Evolutionary conservation across 2,113 vertebrate species (phyloP).

Genomic region (Mugil cephalus): DNA sequence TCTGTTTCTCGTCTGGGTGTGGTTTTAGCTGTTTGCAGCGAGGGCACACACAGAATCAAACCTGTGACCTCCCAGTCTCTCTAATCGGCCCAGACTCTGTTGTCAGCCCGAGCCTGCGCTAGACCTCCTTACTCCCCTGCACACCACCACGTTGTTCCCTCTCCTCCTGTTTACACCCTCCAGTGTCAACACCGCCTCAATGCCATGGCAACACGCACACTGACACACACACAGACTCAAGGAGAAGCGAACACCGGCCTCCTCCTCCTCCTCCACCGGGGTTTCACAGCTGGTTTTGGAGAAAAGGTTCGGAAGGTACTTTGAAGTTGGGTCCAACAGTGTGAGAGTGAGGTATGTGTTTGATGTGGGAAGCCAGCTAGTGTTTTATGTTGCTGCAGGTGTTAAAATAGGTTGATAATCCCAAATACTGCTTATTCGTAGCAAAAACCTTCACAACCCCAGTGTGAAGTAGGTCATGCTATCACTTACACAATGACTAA

Average conservation of each 20-base stretch:
- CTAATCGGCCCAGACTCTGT: conserved; percentile 27
- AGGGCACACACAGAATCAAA: conserved; percentile 20
- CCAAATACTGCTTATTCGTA: conserved; percentile 33
- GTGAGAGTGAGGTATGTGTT: conserved; percentile 60
- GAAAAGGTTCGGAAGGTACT: conserved; percentile 31
- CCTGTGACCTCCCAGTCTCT: conserved; percentile 21
- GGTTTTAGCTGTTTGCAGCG: background rate
- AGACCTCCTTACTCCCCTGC: conserved; percentile 33
- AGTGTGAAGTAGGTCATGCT: conserved; percentile 26
- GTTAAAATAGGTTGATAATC: conserved; percentile 49
- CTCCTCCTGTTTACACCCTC: conserved; percentile 69
- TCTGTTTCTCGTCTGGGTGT: background rate
- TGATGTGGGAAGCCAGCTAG: conserved; percentile 58
- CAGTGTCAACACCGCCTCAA: conserved; percentile 66
- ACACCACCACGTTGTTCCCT: conserved; percentile 44
- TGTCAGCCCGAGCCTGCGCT: conserved; percentile 30
- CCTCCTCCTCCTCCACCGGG: conserved; percentile 29
- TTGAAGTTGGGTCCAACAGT: conserved; percentile 64
- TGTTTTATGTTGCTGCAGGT: conserved; percentile 63
- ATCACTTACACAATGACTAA: background rate
- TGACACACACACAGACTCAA: conserved; percentile 17
- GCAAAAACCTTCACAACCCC: conserved; percentile 24
- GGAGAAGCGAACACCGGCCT: conserved; percentile 9
- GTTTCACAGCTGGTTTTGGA: conserved; percentile 56
- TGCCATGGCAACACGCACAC: conserved; percentile 69